Evolutionary conservation across 2,888 invertebrate genomes (phyloP), one percentile per base, ranked within the genome.

Genomic region (Drosophila peninsularis): DNA sequence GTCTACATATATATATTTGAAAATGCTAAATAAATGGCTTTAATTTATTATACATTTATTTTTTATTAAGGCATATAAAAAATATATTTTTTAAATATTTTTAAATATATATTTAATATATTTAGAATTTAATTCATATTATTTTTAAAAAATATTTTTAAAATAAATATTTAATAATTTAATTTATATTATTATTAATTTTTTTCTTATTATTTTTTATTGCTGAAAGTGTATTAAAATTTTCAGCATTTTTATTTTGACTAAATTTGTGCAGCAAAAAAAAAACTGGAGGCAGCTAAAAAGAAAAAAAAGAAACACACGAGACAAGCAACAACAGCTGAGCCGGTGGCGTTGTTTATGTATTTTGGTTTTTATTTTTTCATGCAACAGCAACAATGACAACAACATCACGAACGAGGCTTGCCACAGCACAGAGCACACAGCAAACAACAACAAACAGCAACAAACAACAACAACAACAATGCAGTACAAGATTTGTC

Each of bases 401-500:
- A 60, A 65, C 60, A 75, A 62, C 52, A 71, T 13, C 65, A 60
- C 57, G 50, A 71, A 56, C 50, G 75, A 34, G 65, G 57, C 54
- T 79, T 68, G 62, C 69, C 66, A 60, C 70, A 74, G n/a, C 32
- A 44, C 14, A 24, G 5, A 27, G n/a, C 13, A 36, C 67, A 39
- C n/a, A 37, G 27, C 19, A 41, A 52, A 34, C 47, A 62, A 10
- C 27, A 52, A 57, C 2, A 19, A 13, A 1, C 11, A 41, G 1
- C 32, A 49, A 27, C 27, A 50, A 62, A 47, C 41, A 64, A 54
- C 56, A 63, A 27, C 37, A 71, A 50, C 66, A 69, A 64, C 62
- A 70, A 62, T 57, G 71, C 56, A 37, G 50, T 64, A 53, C 77
- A 69, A 82, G 75, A 82, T 82, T 82, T 82, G 86, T 82, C 86